Evolutionary conservation across 2,888 invertebrate genomes (phyloP).

Genomic region (Philhelius pedissequus): DNA sequence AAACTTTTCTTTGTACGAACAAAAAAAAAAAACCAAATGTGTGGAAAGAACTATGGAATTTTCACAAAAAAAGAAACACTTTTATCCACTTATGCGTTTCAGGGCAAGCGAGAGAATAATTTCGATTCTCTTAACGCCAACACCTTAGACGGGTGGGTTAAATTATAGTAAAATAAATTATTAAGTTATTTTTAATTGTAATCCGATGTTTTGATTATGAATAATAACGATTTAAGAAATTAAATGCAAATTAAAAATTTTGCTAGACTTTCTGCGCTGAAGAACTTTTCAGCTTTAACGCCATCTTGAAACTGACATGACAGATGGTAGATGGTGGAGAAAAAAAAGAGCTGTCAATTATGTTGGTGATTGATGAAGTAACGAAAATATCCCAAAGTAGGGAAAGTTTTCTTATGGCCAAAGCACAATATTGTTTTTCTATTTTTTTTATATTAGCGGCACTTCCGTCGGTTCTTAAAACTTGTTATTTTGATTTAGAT

Average conservation of each 20-base stretch:
- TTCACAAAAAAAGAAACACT: neutral
- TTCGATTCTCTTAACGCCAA: constrained; percentile 22
- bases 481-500: no score
- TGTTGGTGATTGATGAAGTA: constrained; percentile 2
- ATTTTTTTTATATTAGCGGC: no score
- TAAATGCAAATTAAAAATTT: constrained; percentile 47
- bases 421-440: no score
- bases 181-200: neutral
- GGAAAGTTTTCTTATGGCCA: neutral
- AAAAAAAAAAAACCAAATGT: neutral
- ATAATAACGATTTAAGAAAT: constrained; percentile 19
- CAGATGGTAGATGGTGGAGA: constrained; percentile 14
- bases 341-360: constrained; percentile 68
- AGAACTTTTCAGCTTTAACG: constrained; percentile 66
- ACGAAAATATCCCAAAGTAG: neutral
- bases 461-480: no score
- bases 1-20: neutral
- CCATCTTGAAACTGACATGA: constrained; percentile 70
- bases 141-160: neutral
- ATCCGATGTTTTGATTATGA: neutral
- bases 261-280: constrained; percentile 23
- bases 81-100: constrained; percentile 55
- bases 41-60: neutral
- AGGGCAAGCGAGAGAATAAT: constrained; percentile 49
- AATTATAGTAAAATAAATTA: neutral